Percentiles rank a stretch among this genome's conserved stretches.
These are phyloP conservation scores for Dicerorhinus sumatrensis DNA, from an alignment of 2,113 vertebrate species.

Conservation along the genomic window DNA sequence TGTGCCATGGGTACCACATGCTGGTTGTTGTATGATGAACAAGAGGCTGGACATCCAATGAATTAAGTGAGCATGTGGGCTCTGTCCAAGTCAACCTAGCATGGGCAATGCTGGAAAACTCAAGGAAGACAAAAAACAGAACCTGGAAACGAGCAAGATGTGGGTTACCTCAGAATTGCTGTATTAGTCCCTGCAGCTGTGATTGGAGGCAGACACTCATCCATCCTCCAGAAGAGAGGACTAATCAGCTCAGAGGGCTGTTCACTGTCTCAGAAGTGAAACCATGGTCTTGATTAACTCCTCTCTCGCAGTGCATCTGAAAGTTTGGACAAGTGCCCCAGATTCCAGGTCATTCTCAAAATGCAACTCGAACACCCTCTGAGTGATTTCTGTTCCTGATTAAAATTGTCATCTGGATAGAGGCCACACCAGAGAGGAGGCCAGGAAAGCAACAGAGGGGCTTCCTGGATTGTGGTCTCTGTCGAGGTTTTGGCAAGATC, in stretches of 20 bases:
- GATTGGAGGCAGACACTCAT: fast-evolving
- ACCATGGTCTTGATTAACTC: fast-evolving
- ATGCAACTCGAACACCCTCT: fast-evolving
- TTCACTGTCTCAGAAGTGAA: fast-evolving
- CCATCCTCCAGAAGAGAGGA: fast-evolving
- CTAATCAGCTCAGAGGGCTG: fast-evolving
- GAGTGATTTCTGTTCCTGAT: neutral
- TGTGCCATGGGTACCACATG: no score
- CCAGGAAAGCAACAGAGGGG: fast-evolving
- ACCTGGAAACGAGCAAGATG: neutral
- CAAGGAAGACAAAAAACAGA: neutral
- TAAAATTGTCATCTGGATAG: neutral
- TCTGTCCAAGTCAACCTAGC: fast-evolving
- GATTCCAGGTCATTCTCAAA: neutral
- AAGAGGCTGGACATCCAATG: neutral
- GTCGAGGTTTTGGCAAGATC: neutral
- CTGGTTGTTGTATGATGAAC: fast-evolving
- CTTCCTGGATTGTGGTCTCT: fast-evolving
- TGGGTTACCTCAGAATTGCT: no score
- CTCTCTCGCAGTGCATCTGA: no score
- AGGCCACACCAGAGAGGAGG: fast-evolving
- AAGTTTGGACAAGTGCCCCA: neutral
- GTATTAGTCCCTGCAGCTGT: fast-evolving
- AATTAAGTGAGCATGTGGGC: fast-evolving
- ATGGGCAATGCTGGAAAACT: fast-evolving